phyloP scores from a whole-genome alignment of 2,888 invertebrate species.

The Melikaiella ostensackeni region DNA sequence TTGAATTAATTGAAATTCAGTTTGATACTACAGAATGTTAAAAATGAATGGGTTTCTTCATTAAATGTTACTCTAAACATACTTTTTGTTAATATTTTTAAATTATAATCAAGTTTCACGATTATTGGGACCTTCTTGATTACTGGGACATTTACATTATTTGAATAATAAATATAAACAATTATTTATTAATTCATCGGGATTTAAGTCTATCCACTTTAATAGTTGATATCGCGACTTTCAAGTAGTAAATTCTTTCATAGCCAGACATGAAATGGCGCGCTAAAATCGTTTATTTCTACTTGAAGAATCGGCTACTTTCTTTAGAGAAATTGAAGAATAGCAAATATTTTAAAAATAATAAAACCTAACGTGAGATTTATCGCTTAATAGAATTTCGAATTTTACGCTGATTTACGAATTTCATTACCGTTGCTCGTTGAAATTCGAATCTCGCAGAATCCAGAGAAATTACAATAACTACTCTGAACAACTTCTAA shows the following conservation, averaged over 20 bases:
- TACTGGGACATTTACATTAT: no score
- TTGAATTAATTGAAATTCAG: no score
- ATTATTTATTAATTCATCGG: not conserved
- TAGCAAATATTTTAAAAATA: not conserved
- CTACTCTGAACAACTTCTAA: not conserved
- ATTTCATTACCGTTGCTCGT: not conserved
- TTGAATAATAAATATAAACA: not conserved
- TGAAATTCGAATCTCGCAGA: not conserved
- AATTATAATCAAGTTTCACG: no score
- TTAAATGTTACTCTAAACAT: no score
- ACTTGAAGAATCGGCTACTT: not conserved
- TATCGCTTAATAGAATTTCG: not conserved
- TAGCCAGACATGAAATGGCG: slow-evolving; percentile 12
- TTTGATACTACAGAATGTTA: no score
- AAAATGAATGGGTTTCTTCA: no score
- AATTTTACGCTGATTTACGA: not conserved
- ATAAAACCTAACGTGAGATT: not conserved
- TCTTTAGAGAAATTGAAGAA: not conserved
- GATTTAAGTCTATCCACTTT: not conserved
- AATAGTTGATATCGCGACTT: not conserved
- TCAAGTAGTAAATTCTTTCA: slow-evolving; percentile 12
- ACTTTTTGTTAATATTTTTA: no score
- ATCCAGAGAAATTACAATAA: not conserved
- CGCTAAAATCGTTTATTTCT: not conserved
- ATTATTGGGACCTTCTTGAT: no score